phyloP scores from a whole-genome alignment of 2,797 vertebrate genomes.

The Anniella stebbinsi region DNA sequence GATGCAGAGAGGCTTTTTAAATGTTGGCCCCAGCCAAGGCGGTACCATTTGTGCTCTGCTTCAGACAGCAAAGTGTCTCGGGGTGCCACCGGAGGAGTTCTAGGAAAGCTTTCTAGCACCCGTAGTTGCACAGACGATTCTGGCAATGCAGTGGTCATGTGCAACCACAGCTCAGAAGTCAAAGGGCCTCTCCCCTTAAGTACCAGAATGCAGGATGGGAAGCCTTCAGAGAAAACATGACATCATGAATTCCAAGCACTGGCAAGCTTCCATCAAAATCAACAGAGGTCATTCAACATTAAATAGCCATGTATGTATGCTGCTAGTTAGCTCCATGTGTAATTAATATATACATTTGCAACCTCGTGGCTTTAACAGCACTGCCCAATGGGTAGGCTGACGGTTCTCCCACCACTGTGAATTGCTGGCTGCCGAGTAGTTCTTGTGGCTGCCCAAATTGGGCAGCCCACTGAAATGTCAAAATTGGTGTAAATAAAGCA shows the following conservation, averaged over 20 bases:
- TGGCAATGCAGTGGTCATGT: no score
- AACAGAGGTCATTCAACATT: not conserved
- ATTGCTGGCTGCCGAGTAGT: slow-evolving; percentile 61
- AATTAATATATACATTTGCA: not conserved
- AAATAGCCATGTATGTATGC: not conserved
- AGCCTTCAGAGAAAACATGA: no score
- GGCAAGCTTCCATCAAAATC: no score
- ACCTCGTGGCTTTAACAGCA: not conserved
- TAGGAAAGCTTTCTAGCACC: not conserved
- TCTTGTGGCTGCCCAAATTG: slow-evolving; percentile 58
- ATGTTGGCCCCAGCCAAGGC: no score
- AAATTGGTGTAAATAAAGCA: slow-evolving; percentile 68
- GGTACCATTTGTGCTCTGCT: not conserved
- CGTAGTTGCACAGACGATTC: no score
- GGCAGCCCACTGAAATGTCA: slow-evolving; percentile 69
- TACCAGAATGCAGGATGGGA: no score
- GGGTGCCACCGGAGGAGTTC: not conserved
- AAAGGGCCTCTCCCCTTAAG: no score
- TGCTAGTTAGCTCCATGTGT: not conserved
- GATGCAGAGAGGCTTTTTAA: no score
- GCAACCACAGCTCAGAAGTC: not conserved
- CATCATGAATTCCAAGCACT: no score
- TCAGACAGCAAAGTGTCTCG: not conserved
- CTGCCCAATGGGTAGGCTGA: slow-evolving; percentile 62
- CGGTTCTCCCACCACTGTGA: slow-evolving; percentile 46